phyloP scores from a whole-genome alignment of 1,140 invertebrate genomes.

The Drosophila serrata region DNA sequence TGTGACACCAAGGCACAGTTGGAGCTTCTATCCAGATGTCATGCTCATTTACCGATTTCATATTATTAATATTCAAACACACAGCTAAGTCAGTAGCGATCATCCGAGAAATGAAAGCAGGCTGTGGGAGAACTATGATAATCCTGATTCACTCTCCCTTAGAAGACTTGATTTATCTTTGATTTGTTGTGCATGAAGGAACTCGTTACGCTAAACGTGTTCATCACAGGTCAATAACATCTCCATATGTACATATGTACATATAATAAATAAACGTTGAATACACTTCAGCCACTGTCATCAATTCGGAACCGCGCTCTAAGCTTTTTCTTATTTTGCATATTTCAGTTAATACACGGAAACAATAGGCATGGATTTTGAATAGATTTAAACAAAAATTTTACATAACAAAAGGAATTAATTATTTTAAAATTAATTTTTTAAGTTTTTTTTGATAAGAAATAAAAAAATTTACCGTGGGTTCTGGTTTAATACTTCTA shows the following conservation, averaged over 20 bases:
- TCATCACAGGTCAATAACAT: slow-evolving; percentile 14
- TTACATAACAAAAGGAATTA: not conserved
- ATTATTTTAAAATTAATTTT: too few relatives aligned
- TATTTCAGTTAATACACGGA: not conserved
- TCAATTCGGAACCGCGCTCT: not conserved
- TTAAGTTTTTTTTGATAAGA: too few relatives aligned
- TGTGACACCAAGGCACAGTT: not conserved
- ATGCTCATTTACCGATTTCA: too few relatives aligned
- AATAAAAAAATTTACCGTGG: too few relatives aligned
- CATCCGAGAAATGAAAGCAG: not conserved
- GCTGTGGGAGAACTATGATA: not conserved
- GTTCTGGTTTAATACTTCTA: too few relatives aligned
- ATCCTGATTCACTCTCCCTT: not conserved
- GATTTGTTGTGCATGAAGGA: not conserved
- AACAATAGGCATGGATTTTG: not conserved
- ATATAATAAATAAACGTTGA: slow-evolving; percentile 6
- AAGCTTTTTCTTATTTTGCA: not conserved
- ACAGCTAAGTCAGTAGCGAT: not conserved
- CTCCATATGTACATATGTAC: not conserved
- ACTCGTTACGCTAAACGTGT: slow-evolving; percentile 17
- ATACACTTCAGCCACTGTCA: slow-evolving; percentile 6
- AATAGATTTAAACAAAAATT: not conserved
- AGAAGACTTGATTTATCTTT: not conserved
- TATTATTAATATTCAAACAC: not conserved
- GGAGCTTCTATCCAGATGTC: not conserved